These are phyloP conservation scores for Stomatorhinus walkeri DNA, from an alignment of 2,797 vertebrate species.

Conservation along the genomic window DNA sequence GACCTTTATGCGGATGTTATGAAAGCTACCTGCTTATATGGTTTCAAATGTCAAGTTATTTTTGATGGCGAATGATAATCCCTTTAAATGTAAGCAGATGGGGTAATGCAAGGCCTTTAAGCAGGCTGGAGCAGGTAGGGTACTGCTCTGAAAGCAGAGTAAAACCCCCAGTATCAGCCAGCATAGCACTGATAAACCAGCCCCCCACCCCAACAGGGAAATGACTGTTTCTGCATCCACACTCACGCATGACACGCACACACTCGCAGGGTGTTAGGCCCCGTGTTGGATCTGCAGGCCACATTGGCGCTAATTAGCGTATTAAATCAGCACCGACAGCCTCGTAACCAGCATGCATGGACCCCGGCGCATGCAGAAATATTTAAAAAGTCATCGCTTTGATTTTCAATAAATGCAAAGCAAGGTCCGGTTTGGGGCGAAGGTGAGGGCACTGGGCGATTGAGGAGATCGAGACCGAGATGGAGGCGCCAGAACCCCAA, in stretches of 20 bases:
- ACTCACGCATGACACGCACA: not conserved
- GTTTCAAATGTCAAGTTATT: slow-evolving; percentile 13
- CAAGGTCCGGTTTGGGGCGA: not conserved
- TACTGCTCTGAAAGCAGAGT: not conserved
- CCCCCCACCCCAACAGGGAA: not conserved
- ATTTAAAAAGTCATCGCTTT: not conserved
- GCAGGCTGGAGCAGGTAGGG: not conserved
- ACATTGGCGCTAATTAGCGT: not conserved
- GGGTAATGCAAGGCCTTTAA: not conserved
- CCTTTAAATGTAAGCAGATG: not conserved
- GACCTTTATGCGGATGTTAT: not conserved
- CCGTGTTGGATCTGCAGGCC: not conserved
- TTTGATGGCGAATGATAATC: not conserved
- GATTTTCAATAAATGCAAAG: not conserved
- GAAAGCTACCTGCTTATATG: not conserved
- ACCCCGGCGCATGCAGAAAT: not conserved
- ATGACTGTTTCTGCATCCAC: not conserved
- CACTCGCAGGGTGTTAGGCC: not conserved
- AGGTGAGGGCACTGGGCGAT: not conserved
- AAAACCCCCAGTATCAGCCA: not conserved
- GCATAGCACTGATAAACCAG: not conserved
- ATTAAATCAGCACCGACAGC: not conserved
- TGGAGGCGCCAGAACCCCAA: not conserved
- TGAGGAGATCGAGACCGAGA: not conserved
- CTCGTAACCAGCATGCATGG: not conserved